Conservation (phyloP, 2,797 vertebrate species). For the Columba guinea region DNA sequence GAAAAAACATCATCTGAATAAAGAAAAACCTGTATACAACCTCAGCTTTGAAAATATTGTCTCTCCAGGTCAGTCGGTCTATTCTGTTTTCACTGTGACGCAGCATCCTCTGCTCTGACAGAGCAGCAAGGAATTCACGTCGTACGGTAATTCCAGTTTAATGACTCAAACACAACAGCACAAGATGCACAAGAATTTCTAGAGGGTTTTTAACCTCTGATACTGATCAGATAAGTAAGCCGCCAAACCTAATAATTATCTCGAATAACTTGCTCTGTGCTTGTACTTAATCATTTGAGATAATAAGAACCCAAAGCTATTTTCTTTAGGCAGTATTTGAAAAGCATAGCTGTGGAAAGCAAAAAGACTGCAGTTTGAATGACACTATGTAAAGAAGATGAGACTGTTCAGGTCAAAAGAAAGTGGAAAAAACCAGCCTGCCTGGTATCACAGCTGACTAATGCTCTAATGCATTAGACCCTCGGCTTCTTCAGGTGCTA, state of each 20-base stretch:
- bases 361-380: not conserved
- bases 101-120: not conserved
- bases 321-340: constrained; percentile 20
- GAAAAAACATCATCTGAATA: not conserved
- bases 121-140: not conserved
- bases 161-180: not conserved
- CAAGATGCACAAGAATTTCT: constrained; percentile 15
- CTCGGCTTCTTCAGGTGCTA: not conserved
- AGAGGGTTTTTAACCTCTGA: constrained; percentile 14
- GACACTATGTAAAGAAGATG: constrained; percentile 1
- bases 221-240: constrained; percentile 23
- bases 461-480: not conserved
- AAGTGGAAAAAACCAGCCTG: not conserved
- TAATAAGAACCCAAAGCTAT: not conserved
- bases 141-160: not conserved
- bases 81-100: not conserved
- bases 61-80: not conserved
- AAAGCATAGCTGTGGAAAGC: not conserved
- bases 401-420: not conserved
- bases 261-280: not conserved
- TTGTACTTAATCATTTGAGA: not conserved
- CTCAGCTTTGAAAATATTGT: not conserved
- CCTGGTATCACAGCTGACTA: not conserved
- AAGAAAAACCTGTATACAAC: not conserved
- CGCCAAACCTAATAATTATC: constrained; percentile 12